phyloP scores from a whole-genome alignment of 1,140 invertebrate genomes.

The Diorhabda sublineata region DNA sequence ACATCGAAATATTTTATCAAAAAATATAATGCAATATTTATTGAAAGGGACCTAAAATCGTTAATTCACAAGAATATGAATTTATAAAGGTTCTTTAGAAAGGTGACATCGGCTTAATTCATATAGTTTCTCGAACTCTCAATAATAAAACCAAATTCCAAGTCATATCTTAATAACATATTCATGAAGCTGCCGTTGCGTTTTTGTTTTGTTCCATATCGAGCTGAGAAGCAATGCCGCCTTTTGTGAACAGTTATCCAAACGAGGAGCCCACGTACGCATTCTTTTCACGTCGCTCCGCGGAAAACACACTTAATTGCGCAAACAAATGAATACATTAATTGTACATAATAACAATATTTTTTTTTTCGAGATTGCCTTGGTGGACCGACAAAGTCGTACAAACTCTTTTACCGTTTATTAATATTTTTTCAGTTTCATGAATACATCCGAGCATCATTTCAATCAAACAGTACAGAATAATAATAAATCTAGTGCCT shows the following conservation, averaged over 20 bases:
- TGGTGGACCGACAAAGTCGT: not conserved
- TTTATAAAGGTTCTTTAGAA: not conserved
- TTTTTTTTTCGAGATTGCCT: not conserved
- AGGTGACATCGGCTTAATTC: not conserved
- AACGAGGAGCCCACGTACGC: constrained; percentile 7
- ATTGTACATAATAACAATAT: not conserved
- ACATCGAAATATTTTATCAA: no score
- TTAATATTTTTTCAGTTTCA: no score
- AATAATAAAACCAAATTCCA: not conserved
- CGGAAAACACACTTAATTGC: constrained; percentile 11
- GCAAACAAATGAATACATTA: constrained; percentile 16
- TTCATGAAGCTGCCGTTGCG: not conserved
- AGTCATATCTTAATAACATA: constrained; percentile 1
- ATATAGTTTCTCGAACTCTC: not conserved
- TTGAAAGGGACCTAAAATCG: not conserved
- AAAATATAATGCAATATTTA: no score
- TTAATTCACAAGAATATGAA: not conserved
- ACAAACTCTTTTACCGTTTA: not conserved
- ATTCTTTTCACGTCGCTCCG: constrained; percentile 13
- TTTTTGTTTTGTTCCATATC: not conserved
- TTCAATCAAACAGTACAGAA: no score
- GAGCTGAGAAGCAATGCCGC: constrained; percentile 4
- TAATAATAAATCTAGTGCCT: no score
- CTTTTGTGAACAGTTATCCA: constrained; percentile 14
- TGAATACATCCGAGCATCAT: no score